These are phyloP conservation scores for Gymnoscopelus microlampas DNA, from an alignment of 2,797 vertebrate species.

Conservation along the genomic window DNA sequence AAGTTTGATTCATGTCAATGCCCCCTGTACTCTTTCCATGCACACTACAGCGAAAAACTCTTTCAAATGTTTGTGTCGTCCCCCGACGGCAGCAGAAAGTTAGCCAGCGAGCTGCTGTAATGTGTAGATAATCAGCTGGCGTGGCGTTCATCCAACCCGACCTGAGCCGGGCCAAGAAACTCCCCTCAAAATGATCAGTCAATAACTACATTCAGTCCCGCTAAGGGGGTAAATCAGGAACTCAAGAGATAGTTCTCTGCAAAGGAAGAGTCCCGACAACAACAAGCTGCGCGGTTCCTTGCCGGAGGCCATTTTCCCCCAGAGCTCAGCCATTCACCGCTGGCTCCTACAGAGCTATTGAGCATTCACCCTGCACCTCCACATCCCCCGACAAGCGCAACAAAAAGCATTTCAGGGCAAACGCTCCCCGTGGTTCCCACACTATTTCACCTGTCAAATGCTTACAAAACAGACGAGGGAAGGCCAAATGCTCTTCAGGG, in stretches of 20 bases:
- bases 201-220: conserved; percentile 25
- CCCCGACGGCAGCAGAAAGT: conserved; percentile 28
- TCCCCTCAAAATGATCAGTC: conserved; percentile 52
- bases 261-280: conserved; percentile 52
- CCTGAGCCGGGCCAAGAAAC: conserved; percentile 11
- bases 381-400: conserved; percentile 74
- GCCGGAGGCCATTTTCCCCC: conserved; percentile 65
- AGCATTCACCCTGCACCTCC: conserved; percentile 78
- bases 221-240: too few relatives aligned
- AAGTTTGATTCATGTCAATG: conserved; percentile 31
- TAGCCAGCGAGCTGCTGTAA: conserved; percentile 20
- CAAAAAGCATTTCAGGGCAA: conserved; percentile 79
- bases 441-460: conserved; percentile 83
- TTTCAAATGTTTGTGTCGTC: conserved; percentile 9
- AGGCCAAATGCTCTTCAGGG: conserved; percentile 68
- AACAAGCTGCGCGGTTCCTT: conserved; percentile 60
- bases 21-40: conserved; percentile 31
- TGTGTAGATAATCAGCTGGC: conserved; percentile 50
- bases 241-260: conserved; percentile 42
- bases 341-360: conserved; percentile 80
- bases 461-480: conserved; percentile 71
- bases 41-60: too few relatives aligned
- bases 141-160: conserved; percentile 27
- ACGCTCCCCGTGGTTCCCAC: conserved; percentile 79
- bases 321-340: conserved; percentile 69